Base-by-base conservation (phyloP, 2,113 vertebrate species). In the Artemisiospiza belli region DNA sequence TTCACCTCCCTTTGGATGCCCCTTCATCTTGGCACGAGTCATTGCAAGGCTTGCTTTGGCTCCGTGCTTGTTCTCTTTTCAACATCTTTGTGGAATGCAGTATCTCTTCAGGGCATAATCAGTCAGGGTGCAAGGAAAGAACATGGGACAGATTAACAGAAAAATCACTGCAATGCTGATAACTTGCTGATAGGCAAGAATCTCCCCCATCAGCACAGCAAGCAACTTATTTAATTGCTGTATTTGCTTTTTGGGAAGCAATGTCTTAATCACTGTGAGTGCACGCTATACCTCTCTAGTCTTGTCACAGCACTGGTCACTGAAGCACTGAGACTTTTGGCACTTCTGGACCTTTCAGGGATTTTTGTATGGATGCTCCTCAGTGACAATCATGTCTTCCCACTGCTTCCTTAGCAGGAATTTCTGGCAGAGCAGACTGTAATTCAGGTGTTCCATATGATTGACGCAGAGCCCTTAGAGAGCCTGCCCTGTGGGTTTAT, bases 31-130 rank as follows among this genome's bases (percentile, higher is more conserved):
- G 89, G 85, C 90, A 85, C 6, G 2, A 69, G 64, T n/a, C 37
- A 4, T n/a, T 54, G 43, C 46, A 46, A 93, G 68, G 62, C 85
- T 92, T 78, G 61, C 74, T 87, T 92, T 96, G 81, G 76, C 87
- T 91, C 54, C 5, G 5, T 17, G 47, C n/a, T 88, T 76, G 37
- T 19, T 90, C 70, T 70, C 39, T 89, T 91, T 92, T 87, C 89
- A 93, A 57, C 75, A 54, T 73, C 73, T 92, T 62, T 88, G 61
- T 70, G 87, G 83, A 94, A 83, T 81, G 89, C 35, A 59, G 57
- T 49, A 74, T 87, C 87, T 95, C 90, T 95, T 96, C 9, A 1
- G 87, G 85, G 78, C 72, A 73, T 79, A 96, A 91, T 93, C 87
- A 91, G 54, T 68, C 83, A 95, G 94, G 83, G 61, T 54, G 68